Base-by-base conservation (phyloP, 1,140 invertebrate genomes). In the Maconellicoccus hirsutus region DNA sequence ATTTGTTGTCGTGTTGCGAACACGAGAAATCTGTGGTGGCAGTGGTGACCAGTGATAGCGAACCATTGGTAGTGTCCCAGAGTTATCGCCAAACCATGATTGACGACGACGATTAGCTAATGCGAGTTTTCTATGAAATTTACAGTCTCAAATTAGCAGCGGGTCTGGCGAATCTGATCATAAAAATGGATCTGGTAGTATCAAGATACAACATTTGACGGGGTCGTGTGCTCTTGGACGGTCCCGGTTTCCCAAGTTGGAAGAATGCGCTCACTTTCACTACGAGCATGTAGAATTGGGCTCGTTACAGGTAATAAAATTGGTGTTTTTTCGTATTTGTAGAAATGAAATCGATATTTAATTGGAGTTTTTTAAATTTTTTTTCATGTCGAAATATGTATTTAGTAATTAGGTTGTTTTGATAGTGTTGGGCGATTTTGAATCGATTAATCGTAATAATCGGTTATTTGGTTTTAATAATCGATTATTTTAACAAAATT, bases 201-300 rank as follows among this genome's bases (percentile, higher is more conserved):
- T 66, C 22, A 66, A 19, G 19, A 66, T 66, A 10, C 61, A 66
- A 66, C 61, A 66, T 16, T 26, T 66, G 61, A 66, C 61, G 10
- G 61, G 61, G 7, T 26, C 61, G 61, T 23, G 22, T 10, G 61
- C 61, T 23, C 19, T 66, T 10, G 61, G 61, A 16, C 61, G 61
- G 33, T 75, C 75, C 23, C 79, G 86, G 66, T 98, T 97, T 82
- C 94, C 94, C 7, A 95, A 94, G 78, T 83, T 98, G 72, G 92
- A 97, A 79, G 94, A 98, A 79, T 98, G 94, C 81, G 94, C 94
- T n/a, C 95, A 98, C 79, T 98, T 98, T 80, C 95, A 98, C 79
- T 98, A 98, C 79, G 95, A 97, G 76, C 85, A 91, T 74, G 93
- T 97, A 0, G 90, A 94, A 75, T 83, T 98, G 73, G 86, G 87